A percentile compares a stretch with the other conserved stretches of the same genome.
Conservation (phyloP, 2,113 vertebrate genomes). For the Lagopus leucura region DNA sequence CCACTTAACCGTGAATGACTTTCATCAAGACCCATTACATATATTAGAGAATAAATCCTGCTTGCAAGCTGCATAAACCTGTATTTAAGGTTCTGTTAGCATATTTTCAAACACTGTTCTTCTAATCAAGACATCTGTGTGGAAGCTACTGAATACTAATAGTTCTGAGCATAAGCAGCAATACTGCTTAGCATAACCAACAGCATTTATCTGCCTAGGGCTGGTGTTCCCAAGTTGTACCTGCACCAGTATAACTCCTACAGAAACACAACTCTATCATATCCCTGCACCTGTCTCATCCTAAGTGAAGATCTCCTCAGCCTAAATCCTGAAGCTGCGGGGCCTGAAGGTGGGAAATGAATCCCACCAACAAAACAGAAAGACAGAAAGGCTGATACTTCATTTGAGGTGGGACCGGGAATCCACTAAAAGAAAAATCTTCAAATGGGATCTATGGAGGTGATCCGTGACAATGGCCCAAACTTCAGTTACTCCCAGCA, state of each 20-base stretch:
- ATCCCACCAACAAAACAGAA: background rate
- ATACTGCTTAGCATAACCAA: background rate
- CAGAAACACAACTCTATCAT: background rate
- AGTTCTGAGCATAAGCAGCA: background rate
- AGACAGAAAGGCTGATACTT: background rate
- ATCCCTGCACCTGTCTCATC: background rate
- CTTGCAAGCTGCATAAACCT: slow-evolving; percentile 29
- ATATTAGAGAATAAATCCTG: slow-evolving; percentile 1
- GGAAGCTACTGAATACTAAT: background rate
- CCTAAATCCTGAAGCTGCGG: background rate
- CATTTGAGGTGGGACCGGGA: background rate
- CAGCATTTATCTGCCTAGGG: background rate
- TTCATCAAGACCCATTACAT: slow-evolving; percentile 19
- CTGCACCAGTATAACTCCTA: background rate
- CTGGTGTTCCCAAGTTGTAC: background rate
- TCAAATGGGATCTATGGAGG: background rate
- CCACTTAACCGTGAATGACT: slow-evolving; percentile 2
- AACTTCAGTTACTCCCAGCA: background rate
- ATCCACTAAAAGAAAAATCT: background rate
- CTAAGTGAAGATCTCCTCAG: background rate
- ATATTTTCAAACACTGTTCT: slow-evolving; percentile 34
- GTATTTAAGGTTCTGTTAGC: slow-evolving; percentile 24
- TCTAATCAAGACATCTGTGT: slow-evolving; percentile 3
- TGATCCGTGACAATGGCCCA: accelerated
- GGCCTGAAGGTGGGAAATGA: background rate